These are phyloP conservation scores for Silurus meridionalis DNA, from an alignment of 2,113 vertebrate genomes.

Conservation along the genomic window DNA sequence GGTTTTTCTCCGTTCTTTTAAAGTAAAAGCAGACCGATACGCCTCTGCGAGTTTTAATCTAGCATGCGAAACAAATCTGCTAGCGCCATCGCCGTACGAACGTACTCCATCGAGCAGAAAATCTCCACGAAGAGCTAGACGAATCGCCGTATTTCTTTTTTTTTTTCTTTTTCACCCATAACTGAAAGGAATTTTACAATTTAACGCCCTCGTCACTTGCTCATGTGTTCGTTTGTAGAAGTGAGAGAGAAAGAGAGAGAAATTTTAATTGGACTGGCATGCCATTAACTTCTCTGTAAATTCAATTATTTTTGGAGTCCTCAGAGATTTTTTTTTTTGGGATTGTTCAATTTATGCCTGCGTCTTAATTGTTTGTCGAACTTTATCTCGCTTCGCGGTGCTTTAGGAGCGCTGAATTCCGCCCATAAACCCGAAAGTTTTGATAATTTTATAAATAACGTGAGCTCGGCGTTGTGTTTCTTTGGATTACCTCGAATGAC, in stretches of 20 bases:
- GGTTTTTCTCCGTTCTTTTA: conserved; percentile 24
- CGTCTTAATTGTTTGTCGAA: conserved; percentile 28
- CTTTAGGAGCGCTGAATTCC: conserved; percentile 17
- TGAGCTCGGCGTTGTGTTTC: conserved; percentile 5
- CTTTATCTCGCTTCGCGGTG: neutral
- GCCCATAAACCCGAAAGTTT: conserved; percentile 2
- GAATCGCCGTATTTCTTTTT: conserved; percentile 1
- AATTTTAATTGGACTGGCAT: conserved; percentile 52
- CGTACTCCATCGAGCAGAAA: conserved; percentile 35
- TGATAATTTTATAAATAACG: neutral
- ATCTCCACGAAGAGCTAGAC: conserved; percentile 37
- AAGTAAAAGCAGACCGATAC: conserved; percentile 29
- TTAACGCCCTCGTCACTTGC: conserved; percentile 37
- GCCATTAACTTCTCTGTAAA: conserved; percentile 42
- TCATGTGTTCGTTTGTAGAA: conserved; percentile 36
- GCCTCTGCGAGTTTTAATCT: conserved; percentile 23
- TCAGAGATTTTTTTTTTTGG: conserved; percentile 48
- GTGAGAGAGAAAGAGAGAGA: conserved; percentile 14
- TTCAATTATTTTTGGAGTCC: conserved; percentile 53
- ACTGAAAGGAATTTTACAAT: conserved; percentile 34
- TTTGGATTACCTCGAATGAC: conserved; percentile 29
- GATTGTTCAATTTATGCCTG: conserved; percentile 45
- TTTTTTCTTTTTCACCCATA: neutral
- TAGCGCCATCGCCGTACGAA: neutral
- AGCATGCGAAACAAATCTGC: conserved; percentile 40